Conservation (phyloP, 2,888 invertebrate genomes). For the Cephus runcator region DNA sequence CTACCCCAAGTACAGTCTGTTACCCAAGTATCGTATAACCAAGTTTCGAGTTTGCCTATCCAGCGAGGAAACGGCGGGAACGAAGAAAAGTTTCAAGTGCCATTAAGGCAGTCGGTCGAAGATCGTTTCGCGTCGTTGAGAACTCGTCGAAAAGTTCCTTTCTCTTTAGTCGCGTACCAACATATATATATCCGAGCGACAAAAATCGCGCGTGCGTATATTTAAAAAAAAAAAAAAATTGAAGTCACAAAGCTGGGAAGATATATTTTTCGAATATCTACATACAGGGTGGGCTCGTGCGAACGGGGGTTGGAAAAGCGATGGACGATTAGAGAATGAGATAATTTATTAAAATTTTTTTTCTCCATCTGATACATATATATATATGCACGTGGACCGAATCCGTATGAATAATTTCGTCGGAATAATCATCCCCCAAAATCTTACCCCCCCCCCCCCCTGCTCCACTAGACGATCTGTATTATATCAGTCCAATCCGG, state of each 20-base stretch:
- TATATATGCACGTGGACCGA: conserved; percentile 1
- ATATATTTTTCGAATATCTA: neutral
- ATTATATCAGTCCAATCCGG: conserved; percentile 33
- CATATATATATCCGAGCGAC: neutral
- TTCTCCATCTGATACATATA: neutral
- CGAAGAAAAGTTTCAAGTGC: neutral
- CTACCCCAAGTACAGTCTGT: neutral
- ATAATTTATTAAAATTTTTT: neutral
- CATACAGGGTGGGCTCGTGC: neutral
- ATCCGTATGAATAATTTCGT: conserved; percentile 48
- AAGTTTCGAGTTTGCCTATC: neutral
- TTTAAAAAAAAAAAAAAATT: neutral
- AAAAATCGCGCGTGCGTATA: neutral
- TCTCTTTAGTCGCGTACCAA: neutral
- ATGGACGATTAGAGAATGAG: neutral
- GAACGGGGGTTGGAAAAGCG: neutral
- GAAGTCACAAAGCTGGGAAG: neutral
- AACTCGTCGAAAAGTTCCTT: neutral
- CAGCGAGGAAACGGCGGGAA: neutral
- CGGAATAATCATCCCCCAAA: conserved; percentile 33
- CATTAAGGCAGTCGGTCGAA: neutral
- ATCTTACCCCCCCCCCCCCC: conserved; percentile 20
- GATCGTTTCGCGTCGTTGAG: neutral
- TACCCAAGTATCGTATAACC: neutral
- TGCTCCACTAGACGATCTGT: conserved; percentile 21